A percentile compares a stretch with the other conserved stretches of the same genome.
phyloP scores from a whole-genome alignment of 2,888 invertebrate species.

The Zele albiditarsus region DNA sequence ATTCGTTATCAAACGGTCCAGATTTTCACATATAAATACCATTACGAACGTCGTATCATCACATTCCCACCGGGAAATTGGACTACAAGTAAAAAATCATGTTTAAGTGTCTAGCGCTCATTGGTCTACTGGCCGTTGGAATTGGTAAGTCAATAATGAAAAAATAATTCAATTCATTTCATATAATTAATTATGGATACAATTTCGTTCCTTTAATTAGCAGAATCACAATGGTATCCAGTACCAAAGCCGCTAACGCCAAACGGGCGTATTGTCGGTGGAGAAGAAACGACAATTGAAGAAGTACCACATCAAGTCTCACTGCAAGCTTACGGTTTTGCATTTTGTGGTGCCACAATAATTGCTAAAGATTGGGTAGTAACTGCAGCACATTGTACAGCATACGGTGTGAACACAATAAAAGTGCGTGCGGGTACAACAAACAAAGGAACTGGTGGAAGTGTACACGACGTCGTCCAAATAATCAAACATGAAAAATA shows the following conservation, averaged over 20 bases:
- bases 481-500: constrained; percentile 75
- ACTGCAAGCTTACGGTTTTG: constrained; percentile 70
- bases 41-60: not conserved
- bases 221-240: constrained; percentile 63
- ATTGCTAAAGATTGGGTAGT: constrained; percentile 74
- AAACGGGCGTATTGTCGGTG: constrained; percentile 74
- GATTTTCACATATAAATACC: constrained; percentile 47
- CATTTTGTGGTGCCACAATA: constrained; percentile 76
- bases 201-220: constrained; percentile 55
- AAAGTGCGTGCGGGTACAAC: constrained; percentile 73
- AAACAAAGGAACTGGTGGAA: constrained; percentile 73
- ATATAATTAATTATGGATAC: not conserved
- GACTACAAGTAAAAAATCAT: constrained; percentile 40
- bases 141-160: constrained; percentile 41
- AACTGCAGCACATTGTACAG: constrained; percentile 78
- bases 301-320: constrained; percentile 75
- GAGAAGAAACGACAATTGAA: constrained; percentile 73
- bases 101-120: constrained; percentile 44
- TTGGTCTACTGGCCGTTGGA: constrained; percentile 28
- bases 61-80: constrained; percentile 37
- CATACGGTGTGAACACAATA: constrained; percentile 36
- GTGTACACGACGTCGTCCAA: constrained; percentile 71
- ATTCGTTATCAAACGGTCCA: not conserved
- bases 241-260: constrained; percentile 70
- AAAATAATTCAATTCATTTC: not conserved